phyloP scores from a whole-genome alignment of 2,113 vertebrate species.

The Tyto alba region DNA sequence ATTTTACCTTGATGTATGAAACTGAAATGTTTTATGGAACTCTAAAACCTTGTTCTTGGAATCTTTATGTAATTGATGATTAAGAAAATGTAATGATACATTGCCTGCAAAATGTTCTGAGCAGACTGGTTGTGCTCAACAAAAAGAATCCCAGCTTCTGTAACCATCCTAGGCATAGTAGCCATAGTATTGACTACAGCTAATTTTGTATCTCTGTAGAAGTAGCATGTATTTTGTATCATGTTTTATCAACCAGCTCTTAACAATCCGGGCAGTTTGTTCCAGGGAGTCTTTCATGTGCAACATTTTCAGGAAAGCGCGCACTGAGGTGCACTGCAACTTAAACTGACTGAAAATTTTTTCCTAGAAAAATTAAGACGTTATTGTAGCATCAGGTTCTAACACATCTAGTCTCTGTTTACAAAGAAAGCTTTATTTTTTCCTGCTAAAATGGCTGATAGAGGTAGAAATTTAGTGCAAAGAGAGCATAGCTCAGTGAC shows the following conservation, averaged over 20 bases:
- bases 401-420: background rate
- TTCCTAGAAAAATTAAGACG: background rate
- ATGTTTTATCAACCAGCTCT: background rate
- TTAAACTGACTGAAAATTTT: background rate
- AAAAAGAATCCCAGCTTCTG: background rate
- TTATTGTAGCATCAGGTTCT: background rate
- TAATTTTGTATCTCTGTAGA: background rate
- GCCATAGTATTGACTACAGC: background rate
- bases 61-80: background rate
- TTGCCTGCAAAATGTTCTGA: background rate
- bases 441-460: background rate
- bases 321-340: background rate
- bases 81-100: background rate
- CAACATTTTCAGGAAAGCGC: background rate
- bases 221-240: background rate
- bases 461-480: background rate
- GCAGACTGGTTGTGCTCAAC: background rate
- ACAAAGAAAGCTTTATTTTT: background rate
- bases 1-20: background rate
- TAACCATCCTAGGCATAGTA: background rate
- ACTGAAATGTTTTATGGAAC: background rate
- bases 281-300: background rate
- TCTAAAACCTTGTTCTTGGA: background rate
- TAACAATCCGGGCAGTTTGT: background rate
- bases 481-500: background rate